Conservation (phyloP, 2,797 vertebrate species). For the Peromyscus eremicus region DNA sequence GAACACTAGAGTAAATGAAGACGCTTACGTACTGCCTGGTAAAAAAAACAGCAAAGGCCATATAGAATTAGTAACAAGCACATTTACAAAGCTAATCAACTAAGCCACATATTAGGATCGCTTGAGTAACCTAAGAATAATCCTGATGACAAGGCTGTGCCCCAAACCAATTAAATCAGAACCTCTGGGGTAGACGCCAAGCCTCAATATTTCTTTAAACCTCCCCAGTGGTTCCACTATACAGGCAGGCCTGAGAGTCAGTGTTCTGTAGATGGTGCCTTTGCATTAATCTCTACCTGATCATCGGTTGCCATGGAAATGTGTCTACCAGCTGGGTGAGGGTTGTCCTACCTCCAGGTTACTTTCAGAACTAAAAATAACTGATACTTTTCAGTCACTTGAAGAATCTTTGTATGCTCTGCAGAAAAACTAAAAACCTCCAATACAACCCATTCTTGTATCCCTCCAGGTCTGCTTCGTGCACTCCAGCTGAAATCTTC, state of each 20-base stretch:
- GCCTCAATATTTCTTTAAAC: neutral
- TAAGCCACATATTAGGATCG: slow-evolving; percentile 21
- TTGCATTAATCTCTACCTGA: slow-evolving; percentile 67
- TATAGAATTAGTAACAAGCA: neutral
- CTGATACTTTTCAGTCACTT: slow-evolving; percentile 52
- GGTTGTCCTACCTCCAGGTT: slow-evolving; percentile 52
- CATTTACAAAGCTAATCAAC: neutral
- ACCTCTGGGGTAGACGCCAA: neutral
- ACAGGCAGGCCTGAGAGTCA: slow-evolving; percentile 27
- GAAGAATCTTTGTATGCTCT: slow-evolving; percentile 3
- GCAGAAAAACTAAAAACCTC: neutral
- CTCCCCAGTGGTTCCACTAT: neutral
- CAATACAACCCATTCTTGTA: neutral
- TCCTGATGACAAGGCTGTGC: slow-evolving; percentile 5
- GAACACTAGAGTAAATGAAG: neutral
- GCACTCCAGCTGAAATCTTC: neutral
- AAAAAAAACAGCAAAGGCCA: neutral
- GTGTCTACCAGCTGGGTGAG: slow-evolving; percentile 37
- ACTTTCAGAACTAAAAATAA: slow-evolving; percentile 76
- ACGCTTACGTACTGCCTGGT: neutral
- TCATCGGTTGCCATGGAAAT: slow-evolving; percentile 76
- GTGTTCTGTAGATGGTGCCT: neutral
- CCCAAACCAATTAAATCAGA: slow-evolving; percentile 46
- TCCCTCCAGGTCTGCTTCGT: neutral
- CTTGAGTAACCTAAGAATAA: slow-evolving; percentile 9